Evolutionary conservation across 2,113 vertebrate genomes (phyloP).

Genomic region (Arvicanthis niloticus): DNA sequence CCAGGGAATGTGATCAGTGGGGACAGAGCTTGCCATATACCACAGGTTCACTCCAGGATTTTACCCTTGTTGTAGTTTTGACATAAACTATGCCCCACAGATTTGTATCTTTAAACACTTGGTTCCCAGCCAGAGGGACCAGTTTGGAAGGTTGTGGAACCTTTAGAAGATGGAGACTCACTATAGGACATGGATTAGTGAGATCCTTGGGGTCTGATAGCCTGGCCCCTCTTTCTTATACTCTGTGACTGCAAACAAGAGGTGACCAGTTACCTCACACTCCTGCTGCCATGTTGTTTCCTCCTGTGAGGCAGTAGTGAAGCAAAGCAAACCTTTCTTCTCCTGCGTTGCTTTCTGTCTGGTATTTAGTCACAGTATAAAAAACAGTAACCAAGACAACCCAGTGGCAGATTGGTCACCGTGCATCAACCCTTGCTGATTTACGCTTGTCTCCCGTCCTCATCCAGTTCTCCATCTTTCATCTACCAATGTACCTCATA

Average conservation of each 20-base stretch:
- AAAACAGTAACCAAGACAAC: background rate
- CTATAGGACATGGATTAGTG: too few species aligned
- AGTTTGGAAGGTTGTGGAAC: background rate
- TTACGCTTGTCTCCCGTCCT: background rate
- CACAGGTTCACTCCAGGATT: background rate
- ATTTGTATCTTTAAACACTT: background rate
- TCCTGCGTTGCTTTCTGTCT: background rate
- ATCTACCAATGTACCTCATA: background rate
- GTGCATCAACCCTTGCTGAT: background rate
- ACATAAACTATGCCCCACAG: background rate
- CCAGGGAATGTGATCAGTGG: background rate
- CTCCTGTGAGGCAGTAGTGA: too few species aligned
- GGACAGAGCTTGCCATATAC: background rate
- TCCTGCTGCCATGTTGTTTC: background rate
- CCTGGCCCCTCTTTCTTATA: background rate
- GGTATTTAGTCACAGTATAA: background rate
- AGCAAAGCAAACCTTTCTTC: background rate
- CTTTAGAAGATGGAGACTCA: background rate
- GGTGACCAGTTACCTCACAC: too few species aligned
- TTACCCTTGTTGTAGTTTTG: background rate
- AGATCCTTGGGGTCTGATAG: too few species aligned
- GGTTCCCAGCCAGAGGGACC: background rate
- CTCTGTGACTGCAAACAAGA: background rate
- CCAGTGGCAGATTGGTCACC: background rate
- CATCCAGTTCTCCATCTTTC: background rate